Percentiles rank a stretch among this genome's conserved stretches.
Evolutionary conservation across 2,797 vertebrate genomes (phyloP).

Genomic region (Malurus leucopterus): DNA sequence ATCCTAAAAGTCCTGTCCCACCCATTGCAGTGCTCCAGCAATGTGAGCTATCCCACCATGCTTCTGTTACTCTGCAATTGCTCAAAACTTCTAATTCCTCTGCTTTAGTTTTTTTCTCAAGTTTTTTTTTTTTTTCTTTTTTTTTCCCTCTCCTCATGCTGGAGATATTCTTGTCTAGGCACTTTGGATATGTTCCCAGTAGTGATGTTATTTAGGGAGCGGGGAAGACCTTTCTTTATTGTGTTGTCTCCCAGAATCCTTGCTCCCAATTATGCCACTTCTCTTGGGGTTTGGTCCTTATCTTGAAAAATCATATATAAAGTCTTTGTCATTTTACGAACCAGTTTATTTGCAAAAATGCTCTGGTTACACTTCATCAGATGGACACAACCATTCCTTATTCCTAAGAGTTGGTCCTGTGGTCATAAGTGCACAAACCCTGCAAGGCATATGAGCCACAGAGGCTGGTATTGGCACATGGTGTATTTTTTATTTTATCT

Average conservation of each 20-base stretch:
- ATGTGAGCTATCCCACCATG: background rate
- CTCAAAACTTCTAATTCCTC: background rate
- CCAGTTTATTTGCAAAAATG: background rate
- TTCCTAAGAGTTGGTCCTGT: background rate
- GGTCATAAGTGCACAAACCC: fast-evolving
- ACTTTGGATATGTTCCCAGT: background rate
- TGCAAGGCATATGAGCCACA: background rate
- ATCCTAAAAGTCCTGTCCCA: background rate
- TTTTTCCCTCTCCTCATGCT: background rate
- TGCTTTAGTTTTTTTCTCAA: background rate
- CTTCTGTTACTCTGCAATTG: background rate
- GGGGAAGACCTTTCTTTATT: background rate
- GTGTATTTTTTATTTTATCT: background rate
- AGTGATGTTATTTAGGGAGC: background rate
- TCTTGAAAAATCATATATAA: background rate
- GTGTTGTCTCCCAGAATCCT: background rate
- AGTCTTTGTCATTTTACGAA: background rate
- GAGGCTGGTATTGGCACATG: background rate
- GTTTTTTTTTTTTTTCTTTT: too few relatives aligned
- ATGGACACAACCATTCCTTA: background rate
- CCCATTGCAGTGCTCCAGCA: background rate
- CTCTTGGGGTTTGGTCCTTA: background rate
- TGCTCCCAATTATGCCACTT: background rate
- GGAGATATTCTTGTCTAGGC: background rate
- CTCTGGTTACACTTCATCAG: background rate